Percentiles rank a stretch among this genome's conserved stretches.
Conservation (phyloP, 2,888 invertebrate genomes). For the Ectobius pallidus region DNA sequence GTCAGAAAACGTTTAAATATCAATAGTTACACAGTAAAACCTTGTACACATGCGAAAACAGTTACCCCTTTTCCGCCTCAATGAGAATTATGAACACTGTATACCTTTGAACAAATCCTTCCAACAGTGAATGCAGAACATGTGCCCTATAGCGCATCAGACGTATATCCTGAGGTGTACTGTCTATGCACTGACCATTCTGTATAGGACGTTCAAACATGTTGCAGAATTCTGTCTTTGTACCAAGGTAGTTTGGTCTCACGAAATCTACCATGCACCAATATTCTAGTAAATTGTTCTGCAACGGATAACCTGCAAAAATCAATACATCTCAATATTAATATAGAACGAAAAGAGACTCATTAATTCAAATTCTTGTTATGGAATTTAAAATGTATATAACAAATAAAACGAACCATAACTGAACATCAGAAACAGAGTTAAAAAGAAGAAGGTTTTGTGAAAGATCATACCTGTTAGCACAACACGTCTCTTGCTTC, state of each 20-base stretch:
- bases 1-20: too few relatives aligned
- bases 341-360: too few relatives aligned
- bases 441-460: too few relatives aligned
- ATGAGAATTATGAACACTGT: too few relatives aligned
- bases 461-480: conserved; percentile 68
- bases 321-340: too few relatives aligned
- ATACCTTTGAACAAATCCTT: conserved; percentile 95
- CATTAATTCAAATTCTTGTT: too few relatives aligned
- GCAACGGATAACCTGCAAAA: conserved; percentile 89
- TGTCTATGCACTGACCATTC: conserved; percentile 97
- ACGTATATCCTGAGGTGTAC: conserved; percentile 90
- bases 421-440: too few relatives aligned
- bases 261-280: conserved; percentile 99
- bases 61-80: too few relatives aligned
- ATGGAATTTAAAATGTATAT: too few relatives aligned
- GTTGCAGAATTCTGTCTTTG: conserved; percentile 95
- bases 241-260: conserved; percentile 95
- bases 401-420: too few relatives aligned
- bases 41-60: too few relatives aligned
- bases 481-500: conserved; percentile 92
- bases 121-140: conserved; percentile 89
- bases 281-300: conserved; percentile 95
- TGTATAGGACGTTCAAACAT: conserved; percentile 99
- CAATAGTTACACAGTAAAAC: too few relatives aligned
- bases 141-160: conserved; percentile 96